A percentile compares a stretch with the other conserved stretches of the same genome.
phyloP scores from a whole-genome alignment of 2,888 invertebrate species.

The Catocala nupta region DNA sequence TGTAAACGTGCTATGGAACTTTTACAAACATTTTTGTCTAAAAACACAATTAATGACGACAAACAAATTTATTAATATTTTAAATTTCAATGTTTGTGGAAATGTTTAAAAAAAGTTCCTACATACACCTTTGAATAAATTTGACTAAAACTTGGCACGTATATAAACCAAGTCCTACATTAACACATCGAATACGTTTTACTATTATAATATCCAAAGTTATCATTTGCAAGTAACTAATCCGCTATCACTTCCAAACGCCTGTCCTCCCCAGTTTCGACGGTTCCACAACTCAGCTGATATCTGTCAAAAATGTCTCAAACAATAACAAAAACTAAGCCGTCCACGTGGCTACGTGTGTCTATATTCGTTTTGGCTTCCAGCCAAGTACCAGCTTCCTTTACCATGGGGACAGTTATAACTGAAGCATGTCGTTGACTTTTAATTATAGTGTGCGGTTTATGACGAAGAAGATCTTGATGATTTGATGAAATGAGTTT shows the following conservation, averaged over 20 bases:
- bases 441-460: slow-evolving; percentile 37
- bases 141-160: too few species aligned
- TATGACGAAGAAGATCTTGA: slow-evolving; percentile 9
- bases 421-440: slow-evolving; percentile 46
- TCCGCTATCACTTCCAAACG: neutral
- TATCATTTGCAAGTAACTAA: neutral
- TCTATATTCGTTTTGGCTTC: slow-evolving; percentile 55
- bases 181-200: too few species aligned
- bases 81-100: too few species aligned
- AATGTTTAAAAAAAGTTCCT: too few species aligned
- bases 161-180: too few species aligned
- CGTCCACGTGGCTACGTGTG: slow-evolving; percentile 48
- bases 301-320: slow-evolving; percentile 22
- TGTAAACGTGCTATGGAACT: too few species aligned
- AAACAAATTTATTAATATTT: too few species aligned
- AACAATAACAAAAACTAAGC: slow-evolving; percentile 50
- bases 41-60: too few species aligned
- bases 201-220: neutral
- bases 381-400: slow-evolving; percentile 54
- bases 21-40: too few species aligned
- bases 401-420: slow-evolving; percentile 46
- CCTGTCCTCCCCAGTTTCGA: neutral
- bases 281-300: slow-evolving; percentile 5
- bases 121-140: too few species aligned
- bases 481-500: neutral